A percentile compares a stretch with the other conserved stretches of the same genome.
Conservation (phyloP, 2,113 vertebrate species). For the Kryptolebias marmoratus region DNA sequence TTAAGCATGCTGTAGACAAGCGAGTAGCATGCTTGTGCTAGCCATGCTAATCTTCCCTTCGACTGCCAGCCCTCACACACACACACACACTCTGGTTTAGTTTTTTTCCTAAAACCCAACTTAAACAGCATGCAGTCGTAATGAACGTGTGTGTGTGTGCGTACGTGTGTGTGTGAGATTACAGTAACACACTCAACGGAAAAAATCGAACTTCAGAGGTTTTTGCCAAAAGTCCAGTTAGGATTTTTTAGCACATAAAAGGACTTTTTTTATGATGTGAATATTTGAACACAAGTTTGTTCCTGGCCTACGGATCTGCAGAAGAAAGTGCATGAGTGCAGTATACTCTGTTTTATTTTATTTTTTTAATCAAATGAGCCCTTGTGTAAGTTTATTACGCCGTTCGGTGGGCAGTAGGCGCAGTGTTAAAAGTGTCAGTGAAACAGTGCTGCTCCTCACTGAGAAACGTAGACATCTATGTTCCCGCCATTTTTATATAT, state of each 20-base stretch:
- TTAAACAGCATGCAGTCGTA: constrained; percentile 69
- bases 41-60: constrained; percentile 42
- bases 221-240: constrained; percentile 69
- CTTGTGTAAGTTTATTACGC: constrained; percentile 27
- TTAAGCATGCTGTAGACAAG: constrained; percentile 64
- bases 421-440: constrained; percentile 47
- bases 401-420: constrained; percentile 36
- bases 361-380: constrained; percentile 29
- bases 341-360: constrained; percentile 23
- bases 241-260: constrained; percentile 47
- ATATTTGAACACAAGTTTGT: constrained; percentile 61
- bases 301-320: constrained; percentile 64
- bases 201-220: constrained; percentile 11
- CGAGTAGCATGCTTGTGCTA: constrained; percentile 65
- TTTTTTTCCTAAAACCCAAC: constrained; percentile 61
- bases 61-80: constrained; percentile 52
- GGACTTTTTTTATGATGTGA: constrained; percentile 58
- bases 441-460: constrained; percentile 56
- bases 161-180: constrained; percentile 44
- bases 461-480: constrained; percentile 32
- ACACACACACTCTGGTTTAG: constrained; percentile 42
- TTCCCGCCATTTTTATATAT: constrained; percentile 31
- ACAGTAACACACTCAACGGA: constrained; percentile 48
- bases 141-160: constrained; percentile 53
- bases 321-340: constrained; percentile 73